phyloP scores from a whole-genome alignment of 30 jellyfish, hydroid and myxozoan genomes.

The Mastigias papua region DNA sequence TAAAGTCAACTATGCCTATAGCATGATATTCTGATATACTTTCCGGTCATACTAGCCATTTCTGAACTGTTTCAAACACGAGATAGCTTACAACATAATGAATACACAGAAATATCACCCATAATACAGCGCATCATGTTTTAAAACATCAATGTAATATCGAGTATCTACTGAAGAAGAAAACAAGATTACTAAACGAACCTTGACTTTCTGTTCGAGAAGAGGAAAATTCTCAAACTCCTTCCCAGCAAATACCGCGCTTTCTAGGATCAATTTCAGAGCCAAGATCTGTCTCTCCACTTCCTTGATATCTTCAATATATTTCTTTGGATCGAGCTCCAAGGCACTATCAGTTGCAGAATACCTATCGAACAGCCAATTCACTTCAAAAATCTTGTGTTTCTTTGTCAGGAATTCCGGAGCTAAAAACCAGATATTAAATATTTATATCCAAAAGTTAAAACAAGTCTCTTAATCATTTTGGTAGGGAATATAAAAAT shows the following conservation, averaged over 20 bases:
- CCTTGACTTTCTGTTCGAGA: slow-evolving; percentile 83
- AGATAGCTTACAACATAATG: no score
- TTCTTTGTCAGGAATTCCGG: slow-evolving; percentile 80
- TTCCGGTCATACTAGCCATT: no score
- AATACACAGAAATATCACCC: no score
- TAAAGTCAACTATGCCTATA: no score
- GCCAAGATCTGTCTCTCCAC: slow-evolving; percentile 40
- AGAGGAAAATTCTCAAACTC: slow-evolving; percentile 82
- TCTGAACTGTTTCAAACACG: no score
- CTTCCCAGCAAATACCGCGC: slow-evolving; percentile 72
- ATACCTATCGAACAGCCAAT: slow-evolving; percentile 87
- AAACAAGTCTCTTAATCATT: no score
- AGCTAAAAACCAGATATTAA: no score
- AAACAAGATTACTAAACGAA: slow-evolving; percentile 5
- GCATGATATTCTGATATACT: no score
- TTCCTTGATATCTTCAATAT: slow-evolving; percentile 55
- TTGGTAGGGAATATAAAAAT: no score
- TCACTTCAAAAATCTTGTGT: slow-evolving; percentile 79
- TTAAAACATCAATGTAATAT: neutral
- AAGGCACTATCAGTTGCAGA: slow-evolving; percentile 31
- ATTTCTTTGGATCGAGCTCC: slow-evolving; percentile 56
- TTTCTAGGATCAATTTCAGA: slow-evolving; percentile 40
- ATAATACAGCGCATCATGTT: neutral
- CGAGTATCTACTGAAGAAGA: no score
- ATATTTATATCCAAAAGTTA: no score